These are phyloP conservation scores for Morelia viridis DNA, from an alignment of 2,797 vertebrate genomes.

Conservation along the genomic window DNA sequence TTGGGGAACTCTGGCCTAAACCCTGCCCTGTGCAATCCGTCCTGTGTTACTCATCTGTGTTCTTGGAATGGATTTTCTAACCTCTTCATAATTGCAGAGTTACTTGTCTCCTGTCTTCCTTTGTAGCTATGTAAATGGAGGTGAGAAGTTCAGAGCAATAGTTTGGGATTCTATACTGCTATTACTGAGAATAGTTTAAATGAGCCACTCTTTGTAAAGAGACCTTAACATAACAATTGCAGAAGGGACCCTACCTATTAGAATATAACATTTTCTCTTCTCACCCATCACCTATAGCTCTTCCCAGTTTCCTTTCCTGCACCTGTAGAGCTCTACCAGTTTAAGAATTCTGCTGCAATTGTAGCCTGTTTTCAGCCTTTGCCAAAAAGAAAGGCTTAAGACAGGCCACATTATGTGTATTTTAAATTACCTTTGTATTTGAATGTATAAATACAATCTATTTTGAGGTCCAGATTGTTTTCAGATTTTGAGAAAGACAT, in stretches of 20 bases:
- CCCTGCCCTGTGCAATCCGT: background rate
- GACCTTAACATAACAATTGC: background rate
- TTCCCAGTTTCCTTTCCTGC: no score
- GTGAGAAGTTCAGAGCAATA: background rate
- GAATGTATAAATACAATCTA: background rate
- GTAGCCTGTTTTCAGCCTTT: background rate
- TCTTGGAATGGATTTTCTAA: background rate
- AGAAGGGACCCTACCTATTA: background rate
- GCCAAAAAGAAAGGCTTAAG: no score
- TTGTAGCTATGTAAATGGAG: background rate
- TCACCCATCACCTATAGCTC: background rate
- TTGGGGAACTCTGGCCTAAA: background rate
- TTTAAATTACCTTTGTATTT: background rate
- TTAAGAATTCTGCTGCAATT: background rate
- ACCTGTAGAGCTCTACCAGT: background rate
- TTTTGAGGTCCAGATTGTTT: background rate
- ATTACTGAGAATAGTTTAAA: background rate
- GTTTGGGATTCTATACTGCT: background rate
- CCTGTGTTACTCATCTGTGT: background rate
- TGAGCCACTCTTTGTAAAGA: background rate
- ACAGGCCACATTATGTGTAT: background rate
- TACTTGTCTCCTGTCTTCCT: background rate
- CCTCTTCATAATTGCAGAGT: background rate
- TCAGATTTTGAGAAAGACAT: background rate
- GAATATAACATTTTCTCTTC: background rate